phyloP scores from a whole-genome alignment of 2,888 invertebrate genomes.

The Dolomedes plantarius region DNA sequence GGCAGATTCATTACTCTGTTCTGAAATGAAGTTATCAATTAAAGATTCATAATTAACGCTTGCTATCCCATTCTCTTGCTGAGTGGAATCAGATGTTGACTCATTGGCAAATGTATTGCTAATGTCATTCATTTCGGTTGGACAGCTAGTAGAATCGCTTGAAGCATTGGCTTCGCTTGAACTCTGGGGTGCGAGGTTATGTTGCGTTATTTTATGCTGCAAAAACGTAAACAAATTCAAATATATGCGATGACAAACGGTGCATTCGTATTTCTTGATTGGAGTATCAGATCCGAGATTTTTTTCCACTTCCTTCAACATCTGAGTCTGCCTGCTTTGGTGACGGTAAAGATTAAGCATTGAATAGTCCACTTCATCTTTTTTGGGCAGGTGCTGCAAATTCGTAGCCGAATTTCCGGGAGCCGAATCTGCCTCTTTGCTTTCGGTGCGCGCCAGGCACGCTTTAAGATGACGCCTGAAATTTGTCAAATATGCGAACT shows the following conservation, averaged over 20 bases:
- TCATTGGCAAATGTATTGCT: no score
- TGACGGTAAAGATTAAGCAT: constrained; percentile 65
- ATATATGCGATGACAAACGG: constrained; percentile 70
- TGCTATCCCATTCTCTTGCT: no score
- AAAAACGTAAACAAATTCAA: constrained; percentile 63
- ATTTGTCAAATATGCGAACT: constrained; percentile 72
- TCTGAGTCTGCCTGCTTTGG: constrained; percentile 64
- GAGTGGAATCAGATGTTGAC: no score
- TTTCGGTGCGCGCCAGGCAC: constrained; percentile 18
- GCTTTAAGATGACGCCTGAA: constrained; percentile 64
- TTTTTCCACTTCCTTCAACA: constrained; percentile 55
- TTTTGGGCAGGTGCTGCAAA: constrained; percentile 53
- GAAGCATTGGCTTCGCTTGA: neutral
- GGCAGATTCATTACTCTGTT: no score
- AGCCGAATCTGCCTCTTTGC: neutral
- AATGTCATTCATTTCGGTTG: neutral
- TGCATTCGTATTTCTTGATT: constrained; percentile 61
- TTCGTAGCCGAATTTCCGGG: constrained; percentile 26
- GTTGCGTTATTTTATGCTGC: constrained; percentile 57
- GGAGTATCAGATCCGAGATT: neutral
- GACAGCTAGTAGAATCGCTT: neutral
- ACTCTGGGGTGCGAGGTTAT: constrained; percentile 29
- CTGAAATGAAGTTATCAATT: no score
- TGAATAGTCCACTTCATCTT: constrained; percentile 67
- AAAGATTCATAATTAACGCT: no score